These are phyloP conservation scores for Myrmophylax atrothorax DNA, from an alignment of 2,113 vertebrate species.

Conservation along the genomic window DNA sequence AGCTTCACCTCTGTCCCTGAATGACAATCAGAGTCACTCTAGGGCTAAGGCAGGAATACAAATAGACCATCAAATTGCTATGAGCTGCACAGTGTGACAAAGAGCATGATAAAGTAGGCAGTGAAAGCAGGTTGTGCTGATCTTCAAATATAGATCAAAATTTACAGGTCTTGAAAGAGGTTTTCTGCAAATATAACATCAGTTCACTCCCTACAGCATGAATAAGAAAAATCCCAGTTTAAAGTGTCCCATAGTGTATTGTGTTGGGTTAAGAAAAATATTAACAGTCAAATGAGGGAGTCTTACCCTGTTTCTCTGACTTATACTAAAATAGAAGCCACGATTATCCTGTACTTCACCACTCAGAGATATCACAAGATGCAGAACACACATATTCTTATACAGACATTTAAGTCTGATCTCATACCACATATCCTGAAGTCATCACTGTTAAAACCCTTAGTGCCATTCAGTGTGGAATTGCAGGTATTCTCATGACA, in stretches of 20 bases:
- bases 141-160: background rate
- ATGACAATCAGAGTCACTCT: background rate
- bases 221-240: background rate
- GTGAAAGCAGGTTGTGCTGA: background rate
- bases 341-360: background rate
- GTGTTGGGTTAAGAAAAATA: background rate
- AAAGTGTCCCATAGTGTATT: background rate
- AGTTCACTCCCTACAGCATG: background rate
- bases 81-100: background rate
- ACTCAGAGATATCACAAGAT: background rate
- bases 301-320: background rate
- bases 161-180: background rate
- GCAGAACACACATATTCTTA: background rate
- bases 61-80: background rate
- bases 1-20: background rate
- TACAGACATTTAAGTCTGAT: background rate
- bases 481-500: background rate
- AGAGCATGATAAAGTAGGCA: background rate
- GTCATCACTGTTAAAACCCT: background rate
- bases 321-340: background rate
- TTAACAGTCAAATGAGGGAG: background rate
- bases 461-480: background rate
- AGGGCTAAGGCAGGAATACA: background rate
- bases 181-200: background rate
- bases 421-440: background rate